Conservation (phyloP, 2,113 vertebrate species). For the Crotalus tigris region DNA sequence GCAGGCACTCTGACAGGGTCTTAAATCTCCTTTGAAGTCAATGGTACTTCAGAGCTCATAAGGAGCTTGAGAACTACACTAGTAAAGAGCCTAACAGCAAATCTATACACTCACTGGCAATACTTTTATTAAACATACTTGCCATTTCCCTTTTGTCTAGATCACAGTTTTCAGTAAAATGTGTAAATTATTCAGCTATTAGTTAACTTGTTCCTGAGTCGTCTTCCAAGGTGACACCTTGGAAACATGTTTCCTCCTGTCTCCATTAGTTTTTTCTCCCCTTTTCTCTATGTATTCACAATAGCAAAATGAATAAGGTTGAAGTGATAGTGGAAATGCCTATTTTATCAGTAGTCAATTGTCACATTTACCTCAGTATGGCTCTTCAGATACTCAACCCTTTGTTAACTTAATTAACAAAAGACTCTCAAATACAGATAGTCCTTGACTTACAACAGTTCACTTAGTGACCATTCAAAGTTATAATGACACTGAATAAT, state of each 20-base stretch:
- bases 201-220: neutral
- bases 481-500: too few species aligned
- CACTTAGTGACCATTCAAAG: too few species aligned
- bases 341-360: neutral
- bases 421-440: neutral
- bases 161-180: neutral
- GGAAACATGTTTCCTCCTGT: neutral
- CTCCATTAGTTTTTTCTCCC: neutral
- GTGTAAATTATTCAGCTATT: neutral
- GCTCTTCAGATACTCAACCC: neutral
- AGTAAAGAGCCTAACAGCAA: neutral
- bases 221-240: neutral
- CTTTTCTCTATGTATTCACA: neutral
- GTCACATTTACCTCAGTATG: neutral
- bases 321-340: neutral
- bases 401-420: neutral
- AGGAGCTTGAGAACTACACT: neutral
- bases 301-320: neutral
- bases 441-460: too few species aligned
- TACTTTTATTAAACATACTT: neutral
- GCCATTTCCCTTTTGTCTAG: neutral
- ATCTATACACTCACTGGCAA: neutral
- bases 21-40: neutral
- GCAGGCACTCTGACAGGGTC: neutral
- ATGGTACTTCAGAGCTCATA: neutral